A percentile compares a stretch with the other conserved stretches of the same genome.
These are phyloP conservation scores for Drosophila bipectinata DNA, from an alignment of 1,140 invertebrate species.

Conservation along the genomic window DNA sequence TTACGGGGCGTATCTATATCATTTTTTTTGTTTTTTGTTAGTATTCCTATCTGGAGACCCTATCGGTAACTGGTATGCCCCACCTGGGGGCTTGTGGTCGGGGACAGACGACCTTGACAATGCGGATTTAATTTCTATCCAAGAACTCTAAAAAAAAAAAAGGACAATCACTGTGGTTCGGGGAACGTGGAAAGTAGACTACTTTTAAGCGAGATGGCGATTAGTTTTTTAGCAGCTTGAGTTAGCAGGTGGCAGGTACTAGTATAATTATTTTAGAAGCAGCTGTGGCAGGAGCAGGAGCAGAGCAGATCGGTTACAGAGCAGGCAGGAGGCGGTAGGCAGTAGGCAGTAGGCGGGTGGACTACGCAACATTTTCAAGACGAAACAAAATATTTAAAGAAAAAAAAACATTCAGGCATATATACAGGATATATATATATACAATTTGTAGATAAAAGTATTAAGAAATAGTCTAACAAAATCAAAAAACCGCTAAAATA, in stretches of 20 bases:
- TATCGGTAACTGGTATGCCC: no score
- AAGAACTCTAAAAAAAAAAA: no score
- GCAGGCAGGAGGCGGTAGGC: slow-evolving; percentile 15
- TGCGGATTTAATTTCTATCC: not conserved
- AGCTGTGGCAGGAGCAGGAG: slow-evolving; percentile 7
- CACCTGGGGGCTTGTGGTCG: not conserved
- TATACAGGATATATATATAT: slow-evolving; percentile 4
- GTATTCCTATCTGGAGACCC: not conserved
- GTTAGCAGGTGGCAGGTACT: slow-evolving; percentile 3
- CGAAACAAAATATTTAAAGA: not conserved
- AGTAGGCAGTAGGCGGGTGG: slow-evolving; percentile 19
- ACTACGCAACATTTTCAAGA: slow-evolving; percentile 28
- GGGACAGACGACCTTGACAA: not conserved
- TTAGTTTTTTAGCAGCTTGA: not conserved
- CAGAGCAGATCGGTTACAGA: slow-evolving; percentile 16
- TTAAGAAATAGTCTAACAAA: no score
- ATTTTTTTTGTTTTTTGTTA: not conserved
- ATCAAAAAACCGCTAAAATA: not conserved
- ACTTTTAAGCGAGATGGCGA: not conserved
- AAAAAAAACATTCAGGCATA: slow-evolving; percentile 11
- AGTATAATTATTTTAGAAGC: not conserved
- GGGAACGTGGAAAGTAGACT: not conserved
- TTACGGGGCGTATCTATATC: slow-evolving; percentile 1
- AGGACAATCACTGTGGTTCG: slow-evolving; percentile 3
- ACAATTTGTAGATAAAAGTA: no score